phyloP scores from a whole-genome alignment of 2,888 invertebrate species.

The Limenitis camilla region DNA sequence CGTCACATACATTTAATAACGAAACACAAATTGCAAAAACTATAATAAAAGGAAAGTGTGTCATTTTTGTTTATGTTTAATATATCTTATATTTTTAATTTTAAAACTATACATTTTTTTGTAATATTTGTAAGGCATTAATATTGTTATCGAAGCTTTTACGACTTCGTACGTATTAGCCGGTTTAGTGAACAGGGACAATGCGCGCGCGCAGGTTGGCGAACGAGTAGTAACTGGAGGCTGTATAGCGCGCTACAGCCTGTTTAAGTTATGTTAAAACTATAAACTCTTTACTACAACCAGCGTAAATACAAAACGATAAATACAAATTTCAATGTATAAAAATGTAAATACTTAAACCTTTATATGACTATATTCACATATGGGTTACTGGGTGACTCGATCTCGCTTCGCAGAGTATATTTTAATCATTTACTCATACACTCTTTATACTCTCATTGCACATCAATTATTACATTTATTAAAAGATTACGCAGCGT shows the following conservation, averaged over 20 bases:
- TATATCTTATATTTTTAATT: constrained; percentile 2
- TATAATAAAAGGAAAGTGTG: constrained; percentile 30
- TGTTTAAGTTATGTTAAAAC: constrained; percentile 57
- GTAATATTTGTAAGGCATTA: background rate
- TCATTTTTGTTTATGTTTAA: constrained; percentile 37
- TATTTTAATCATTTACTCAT: too few species aligned
- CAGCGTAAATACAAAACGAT: constrained; percentile 48
- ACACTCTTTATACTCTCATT: too few species aligned
- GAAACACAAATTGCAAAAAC: constrained; percentile 12
- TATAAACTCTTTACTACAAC: constrained; percentile 49
- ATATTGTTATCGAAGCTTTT: background rate
- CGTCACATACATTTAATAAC: constrained; percentile 37
- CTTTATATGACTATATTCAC: too few species aligned
- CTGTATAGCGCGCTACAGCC: constrained; percentile 62
- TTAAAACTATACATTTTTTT: constrained; percentile 8
- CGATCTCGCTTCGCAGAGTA: too few species aligned
- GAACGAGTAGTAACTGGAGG: constrained; percentile 64
- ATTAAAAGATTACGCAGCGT: too few species aligned
- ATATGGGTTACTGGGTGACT: too few species aligned
- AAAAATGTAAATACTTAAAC: too few species aligned
- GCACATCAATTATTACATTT: too few species aligned
- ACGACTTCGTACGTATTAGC: background rate
- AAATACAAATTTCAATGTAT: constrained; percentile 10
- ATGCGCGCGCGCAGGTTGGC: constrained; percentile 62
- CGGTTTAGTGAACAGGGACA: constrained; percentile 20